Conservation (phyloP, 2,113 vertebrate genomes). For the Micronycteris hirsuta region DNA sequence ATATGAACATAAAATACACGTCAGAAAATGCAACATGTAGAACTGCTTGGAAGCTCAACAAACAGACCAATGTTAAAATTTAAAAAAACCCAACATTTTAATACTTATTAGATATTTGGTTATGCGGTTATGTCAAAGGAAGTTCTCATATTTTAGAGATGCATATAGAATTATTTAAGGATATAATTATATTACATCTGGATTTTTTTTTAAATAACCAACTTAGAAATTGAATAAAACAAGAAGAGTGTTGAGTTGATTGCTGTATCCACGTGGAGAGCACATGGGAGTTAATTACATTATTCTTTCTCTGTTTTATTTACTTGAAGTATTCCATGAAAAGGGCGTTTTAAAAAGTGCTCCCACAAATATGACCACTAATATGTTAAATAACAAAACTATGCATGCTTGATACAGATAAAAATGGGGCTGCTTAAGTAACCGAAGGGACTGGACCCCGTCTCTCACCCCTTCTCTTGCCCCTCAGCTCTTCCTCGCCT, state of each 20-base stretch:
- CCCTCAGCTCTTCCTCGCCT: not conserved
- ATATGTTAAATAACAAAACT: not conserved
- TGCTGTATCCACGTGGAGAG: not conserved
- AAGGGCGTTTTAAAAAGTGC: not conserved
- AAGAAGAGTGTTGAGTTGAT: not conserved
- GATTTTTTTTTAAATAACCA: not conserved
- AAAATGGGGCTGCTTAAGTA: not conserved
- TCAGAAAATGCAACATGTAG: not conserved
- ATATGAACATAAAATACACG: not conserved
- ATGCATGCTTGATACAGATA: not conserved
- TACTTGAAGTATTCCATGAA: not conserved
- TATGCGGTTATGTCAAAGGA: not conserved
- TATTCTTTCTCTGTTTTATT: not conserved
- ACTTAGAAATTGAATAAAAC: not conserved
- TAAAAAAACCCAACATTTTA: not conserved
- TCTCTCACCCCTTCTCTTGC: not conserved
- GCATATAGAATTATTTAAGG: not conserved
- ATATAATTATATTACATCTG: not conserved
- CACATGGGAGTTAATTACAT: not conserved
- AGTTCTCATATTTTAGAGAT: not conserved
- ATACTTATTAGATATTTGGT: not conserved
- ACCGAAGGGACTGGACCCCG: not conserved
- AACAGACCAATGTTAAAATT: not conserved
- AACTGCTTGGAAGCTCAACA: not conserved
- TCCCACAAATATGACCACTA: not conserved